These are phyloP conservation scores for Phengaris alcon DNA, from an alignment of 2,888 invertebrate species.

Conservation along the genomic window DNA sequence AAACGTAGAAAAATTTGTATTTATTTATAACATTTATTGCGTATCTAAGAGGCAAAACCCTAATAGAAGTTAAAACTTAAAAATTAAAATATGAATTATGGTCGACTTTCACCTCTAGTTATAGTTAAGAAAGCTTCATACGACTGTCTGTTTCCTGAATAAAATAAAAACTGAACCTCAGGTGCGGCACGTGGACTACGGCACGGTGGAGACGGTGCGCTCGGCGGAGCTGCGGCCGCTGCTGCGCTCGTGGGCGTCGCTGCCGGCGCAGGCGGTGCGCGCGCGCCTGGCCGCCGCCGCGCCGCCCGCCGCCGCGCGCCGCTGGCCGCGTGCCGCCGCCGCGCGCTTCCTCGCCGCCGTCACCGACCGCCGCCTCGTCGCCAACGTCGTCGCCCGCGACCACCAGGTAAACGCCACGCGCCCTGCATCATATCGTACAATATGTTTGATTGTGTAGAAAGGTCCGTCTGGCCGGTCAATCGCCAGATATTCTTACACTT, in stretches of 20 bases:
- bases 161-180: conserved; percentile 39
- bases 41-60: no score
- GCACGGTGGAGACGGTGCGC: conserved; percentile 66
- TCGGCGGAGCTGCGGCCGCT: conserved; percentile 54
- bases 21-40: no score
- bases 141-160: no score
- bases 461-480: no score
- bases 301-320: conserved; percentile 58
- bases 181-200: conserved; percentile 81
- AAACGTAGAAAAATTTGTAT: no score
- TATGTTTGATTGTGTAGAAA: no score
- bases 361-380: conserved; percentile 56
- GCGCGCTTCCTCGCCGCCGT: conserved; percentile 61
- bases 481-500: no score
- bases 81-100: no score
- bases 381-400: conserved; percentile 52
- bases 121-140: no score
- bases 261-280: conserved; percentile 75
- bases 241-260: conserved; percentile 56
- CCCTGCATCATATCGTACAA: no score
- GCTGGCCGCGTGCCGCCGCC: conserved; percentile 69
- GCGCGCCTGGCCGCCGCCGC: conserved; percentile 70
- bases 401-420: conserved; percentile 38
- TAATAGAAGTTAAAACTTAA: no score
- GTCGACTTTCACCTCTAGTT: no score